phyloP scores from a whole-genome alignment of 1,140 invertebrate genomes.

The Matsumurasca onukii region DNA sequence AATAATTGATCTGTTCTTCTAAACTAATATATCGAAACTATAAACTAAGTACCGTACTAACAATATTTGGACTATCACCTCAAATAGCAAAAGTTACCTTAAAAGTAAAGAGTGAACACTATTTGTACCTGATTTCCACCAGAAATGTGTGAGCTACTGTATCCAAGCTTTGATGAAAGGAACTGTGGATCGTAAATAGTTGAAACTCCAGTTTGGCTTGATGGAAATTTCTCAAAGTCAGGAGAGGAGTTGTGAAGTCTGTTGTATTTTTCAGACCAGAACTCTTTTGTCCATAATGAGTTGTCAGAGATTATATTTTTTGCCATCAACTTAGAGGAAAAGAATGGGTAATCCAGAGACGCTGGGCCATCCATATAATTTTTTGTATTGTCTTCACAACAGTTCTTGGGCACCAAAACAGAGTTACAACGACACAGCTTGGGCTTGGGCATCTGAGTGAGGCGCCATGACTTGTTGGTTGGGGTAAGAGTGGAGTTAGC shows the following conservation, averaged over 20 bases:
- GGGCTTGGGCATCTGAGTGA: constrained; percentile 3
- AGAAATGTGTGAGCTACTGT: background rate
- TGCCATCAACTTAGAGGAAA: background rate
- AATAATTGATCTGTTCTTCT: too few species aligned
- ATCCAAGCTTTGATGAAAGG: constrained; percentile 10
- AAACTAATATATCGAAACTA: too few species aligned
- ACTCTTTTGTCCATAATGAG: constrained; percentile 12
- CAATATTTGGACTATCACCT: too few species aligned
- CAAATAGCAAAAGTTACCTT: too few species aligned
- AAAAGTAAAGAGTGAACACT: too few species aligned
- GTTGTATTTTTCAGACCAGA: constrained; percentile 8
- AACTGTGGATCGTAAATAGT: constrained; percentile 30
- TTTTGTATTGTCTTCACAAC: background rate
- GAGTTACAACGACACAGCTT: constrained; percentile 21
- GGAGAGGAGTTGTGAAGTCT: constrained; percentile 6
- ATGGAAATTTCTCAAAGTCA: constrained; percentile 1
- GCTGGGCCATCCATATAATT: background rate
- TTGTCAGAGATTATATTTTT: constrained; percentile 14
- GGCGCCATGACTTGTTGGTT: constrained; percentile 19
- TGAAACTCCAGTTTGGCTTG: constrained; percentile 4
- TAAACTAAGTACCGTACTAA: too few species aligned
- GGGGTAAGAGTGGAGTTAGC: constrained; percentile 18
- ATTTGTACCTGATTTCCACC: too few species aligned
- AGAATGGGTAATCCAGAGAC: constrained; percentile 13
- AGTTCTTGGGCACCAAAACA: background rate